These are phyloP conservation scores for Cryptocheilus praepositus DNA, from an alignment of 2,888 invertebrate species.

Conservation along the genomic window DNA sequence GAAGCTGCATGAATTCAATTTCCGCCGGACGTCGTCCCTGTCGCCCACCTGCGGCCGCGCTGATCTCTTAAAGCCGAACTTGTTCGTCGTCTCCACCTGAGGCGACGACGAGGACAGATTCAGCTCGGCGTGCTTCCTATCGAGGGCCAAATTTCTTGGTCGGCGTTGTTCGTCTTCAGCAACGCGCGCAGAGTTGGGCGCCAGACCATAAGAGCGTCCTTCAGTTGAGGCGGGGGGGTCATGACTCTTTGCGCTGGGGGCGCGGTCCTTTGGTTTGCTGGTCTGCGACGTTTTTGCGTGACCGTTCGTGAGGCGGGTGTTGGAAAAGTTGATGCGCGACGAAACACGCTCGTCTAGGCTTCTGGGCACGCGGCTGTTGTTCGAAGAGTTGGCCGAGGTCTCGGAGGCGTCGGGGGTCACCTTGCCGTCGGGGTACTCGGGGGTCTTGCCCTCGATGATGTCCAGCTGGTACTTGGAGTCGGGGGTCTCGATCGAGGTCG, in stretches of 20 bases:
- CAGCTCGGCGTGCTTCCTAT: no score
- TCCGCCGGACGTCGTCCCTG: slow-evolving; percentile 43
- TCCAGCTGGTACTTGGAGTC: neutral
- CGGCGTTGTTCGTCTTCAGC: no score
- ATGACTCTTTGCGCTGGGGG: no score
- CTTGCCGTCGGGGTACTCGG: neutral
- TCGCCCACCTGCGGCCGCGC: slow-evolving; percentile 3
- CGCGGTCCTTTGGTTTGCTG: no score
- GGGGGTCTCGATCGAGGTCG: neutral
- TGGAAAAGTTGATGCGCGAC: slow-evolving; percentile 10
- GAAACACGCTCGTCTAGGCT: neutral
- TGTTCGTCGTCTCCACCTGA: neutral
- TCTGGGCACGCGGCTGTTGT: neutral
- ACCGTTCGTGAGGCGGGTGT: neutral
- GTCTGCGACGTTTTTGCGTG: no score
- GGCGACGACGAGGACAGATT: no score
- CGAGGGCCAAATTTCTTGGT: no score
- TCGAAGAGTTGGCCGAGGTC: neutral
- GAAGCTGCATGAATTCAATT: slow-evolving; percentile 56
- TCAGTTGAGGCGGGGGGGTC: no score
- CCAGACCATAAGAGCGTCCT: no score
- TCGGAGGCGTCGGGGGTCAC: neutral
- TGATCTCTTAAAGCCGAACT: slow-evolving; percentile 4
- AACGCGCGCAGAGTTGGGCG: no score
- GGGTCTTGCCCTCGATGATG: neutral